phyloP scores from a whole-genome alignment of 53 echinoderm and acorn worm species.

The Temnopleurus reevesii region DNA sequence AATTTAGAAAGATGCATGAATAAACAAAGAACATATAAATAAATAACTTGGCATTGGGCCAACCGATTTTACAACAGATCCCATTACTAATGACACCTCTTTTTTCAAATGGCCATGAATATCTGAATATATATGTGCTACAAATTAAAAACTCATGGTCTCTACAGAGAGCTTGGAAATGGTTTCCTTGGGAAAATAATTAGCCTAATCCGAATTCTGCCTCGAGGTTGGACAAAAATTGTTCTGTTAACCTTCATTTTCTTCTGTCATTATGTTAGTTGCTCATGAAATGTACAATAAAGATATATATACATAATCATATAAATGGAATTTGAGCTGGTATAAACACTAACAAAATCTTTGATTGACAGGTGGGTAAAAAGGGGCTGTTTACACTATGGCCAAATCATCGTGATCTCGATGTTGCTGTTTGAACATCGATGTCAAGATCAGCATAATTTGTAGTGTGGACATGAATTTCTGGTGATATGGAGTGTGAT shows the following conservation, averaged over 20 bases:
- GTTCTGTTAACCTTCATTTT: not conserved
- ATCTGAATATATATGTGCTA: not conserved
- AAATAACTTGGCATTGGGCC: not conserved
- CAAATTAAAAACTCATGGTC: not conserved
- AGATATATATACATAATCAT: not conserved
- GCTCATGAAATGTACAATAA: not conserved
- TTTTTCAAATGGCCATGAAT: conserved; percentile 5
- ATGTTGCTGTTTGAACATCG: no score
- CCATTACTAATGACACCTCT: not conserved
- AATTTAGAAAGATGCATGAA: no score
- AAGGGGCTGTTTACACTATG: no score
- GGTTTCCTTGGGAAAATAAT: not conserved
- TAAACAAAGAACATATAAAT: not conserved
- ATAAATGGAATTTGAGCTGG: not conserved
- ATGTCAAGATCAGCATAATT: no score
- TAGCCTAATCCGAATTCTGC: not conserved
- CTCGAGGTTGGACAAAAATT: not conserved
- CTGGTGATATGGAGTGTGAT: no score
- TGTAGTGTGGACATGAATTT: no score
- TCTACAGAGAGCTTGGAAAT: not conserved
- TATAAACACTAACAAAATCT: no score
- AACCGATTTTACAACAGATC: not conserved
- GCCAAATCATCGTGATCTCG: no score
- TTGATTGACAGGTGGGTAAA: no score
- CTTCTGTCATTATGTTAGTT: not conserved